Percentiles rank a stretch among this genome's conserved stretches.
These are phyloP conservation scores for Endomychus coccineus DNA, from an alignment of 2,888 invertebrate genomes.

Conservation along the genomic window DNA sequence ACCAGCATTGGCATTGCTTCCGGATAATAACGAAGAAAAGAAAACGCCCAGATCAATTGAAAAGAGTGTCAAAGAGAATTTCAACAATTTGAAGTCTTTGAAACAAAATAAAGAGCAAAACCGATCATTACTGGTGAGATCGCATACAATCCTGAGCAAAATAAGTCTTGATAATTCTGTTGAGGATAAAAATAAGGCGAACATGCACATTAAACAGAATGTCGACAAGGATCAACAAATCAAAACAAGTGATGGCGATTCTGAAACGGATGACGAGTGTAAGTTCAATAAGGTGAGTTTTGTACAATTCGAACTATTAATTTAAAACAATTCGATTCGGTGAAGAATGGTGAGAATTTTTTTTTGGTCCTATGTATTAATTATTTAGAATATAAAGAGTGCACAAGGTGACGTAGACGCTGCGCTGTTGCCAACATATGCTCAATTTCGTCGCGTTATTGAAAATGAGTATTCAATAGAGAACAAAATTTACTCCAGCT, in stretches of 20 bases:
- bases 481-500: too few species aligned
- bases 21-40: constrained; percentile 31
- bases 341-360: background rate
- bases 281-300: background rate
- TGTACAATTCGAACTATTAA: too few species aligned
- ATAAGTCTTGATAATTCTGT: constrained; percentile 25
- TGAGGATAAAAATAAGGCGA: constrained; percentile 30
- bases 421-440: too few species aligned
- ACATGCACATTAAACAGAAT: constrained; percentile 25
- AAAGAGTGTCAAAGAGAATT: constrained; percentile 39
- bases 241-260: constrained; percentile 55
- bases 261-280: constrained; percentile 51
- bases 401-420: too few species aligned
- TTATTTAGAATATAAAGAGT: too few species aligned
- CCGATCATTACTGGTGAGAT: constrained; percentile 28
- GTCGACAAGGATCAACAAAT: constrained; percentile 24
- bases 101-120: constrained; percentile 23
- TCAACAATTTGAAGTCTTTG: constrained; percentile 37
- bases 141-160: constrained; percentile 39
- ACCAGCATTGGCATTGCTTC: constrained; percentile 58
- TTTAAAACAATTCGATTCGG: background rate
- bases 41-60: constrained; percentile 33
- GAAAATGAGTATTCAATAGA: too few species aligned
- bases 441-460: too few species aligned
- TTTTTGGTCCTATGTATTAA: background rate